Evolutionary conservation across 1,140 invertebrate genomes (phyloP).

Genomic region (Phymorhynchus buccinoides): DNA sequence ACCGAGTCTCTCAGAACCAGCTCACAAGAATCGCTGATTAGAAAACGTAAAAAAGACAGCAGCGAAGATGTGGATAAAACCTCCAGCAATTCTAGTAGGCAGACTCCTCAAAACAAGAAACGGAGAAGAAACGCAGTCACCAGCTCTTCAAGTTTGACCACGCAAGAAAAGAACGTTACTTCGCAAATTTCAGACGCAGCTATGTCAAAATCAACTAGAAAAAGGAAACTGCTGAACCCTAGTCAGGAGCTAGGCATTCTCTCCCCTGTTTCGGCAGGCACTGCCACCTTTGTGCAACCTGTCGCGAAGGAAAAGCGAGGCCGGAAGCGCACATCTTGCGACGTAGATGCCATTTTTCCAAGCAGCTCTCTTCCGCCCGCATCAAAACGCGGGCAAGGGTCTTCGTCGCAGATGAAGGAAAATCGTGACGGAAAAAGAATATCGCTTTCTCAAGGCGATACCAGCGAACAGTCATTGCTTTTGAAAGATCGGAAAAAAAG

Average conservation of each 20-base stretch:
- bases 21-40: no score
- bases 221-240: conserved; percentile 18
- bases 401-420: background rate
- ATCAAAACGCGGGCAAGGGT: background rate
- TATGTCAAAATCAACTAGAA: background rate
- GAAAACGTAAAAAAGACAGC: no score
- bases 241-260: conserved; percentile 23
- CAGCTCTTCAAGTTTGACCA: background rate
- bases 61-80: background rate
- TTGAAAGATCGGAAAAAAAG: background rate
- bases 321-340: background rate
- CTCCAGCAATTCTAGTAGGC: background rate
- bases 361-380: background rate
- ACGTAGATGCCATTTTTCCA: conserved; percentile 3
- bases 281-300: background rate
- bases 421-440: background rate
- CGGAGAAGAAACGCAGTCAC: background rate
- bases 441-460: background rate
- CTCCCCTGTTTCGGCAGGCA: background rate
- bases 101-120: background rate
- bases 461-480: background rate
- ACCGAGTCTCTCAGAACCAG: background rate
- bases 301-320: background rate
- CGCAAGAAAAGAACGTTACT: background rate
- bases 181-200: background rate